Percentiles rank a stretch among this genome's conserved stretches.
phyloP scores from a whole-genome alignment of 2,888 invertebrate genomes.

The Perdita meconis region DNA sequence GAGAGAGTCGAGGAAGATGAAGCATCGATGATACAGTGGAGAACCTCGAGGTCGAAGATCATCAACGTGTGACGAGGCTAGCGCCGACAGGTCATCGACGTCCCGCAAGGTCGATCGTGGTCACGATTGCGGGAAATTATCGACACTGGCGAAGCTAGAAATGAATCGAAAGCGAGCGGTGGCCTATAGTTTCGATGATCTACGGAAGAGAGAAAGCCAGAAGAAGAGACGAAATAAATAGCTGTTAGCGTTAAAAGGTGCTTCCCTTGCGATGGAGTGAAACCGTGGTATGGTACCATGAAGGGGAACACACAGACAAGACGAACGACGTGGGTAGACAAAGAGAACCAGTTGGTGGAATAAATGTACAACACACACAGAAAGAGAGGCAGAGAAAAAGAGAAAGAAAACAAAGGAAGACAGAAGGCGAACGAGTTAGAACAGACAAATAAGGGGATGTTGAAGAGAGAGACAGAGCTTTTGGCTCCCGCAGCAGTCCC shows the following conservation, averaged over 20 bases:
- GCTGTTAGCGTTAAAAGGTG: neutral
- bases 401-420: conserved; percentile 21
- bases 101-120: conserved; percentile 7
- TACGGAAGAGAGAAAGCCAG: neutral
- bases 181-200: conserved; percentile 4
- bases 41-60: neutral
- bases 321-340: conserved; percentile 5
- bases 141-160: neutral
- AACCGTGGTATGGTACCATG: neutral
- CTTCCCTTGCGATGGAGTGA: neutral
- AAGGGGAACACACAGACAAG: neutral
- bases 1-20: conserved; percentile 4
- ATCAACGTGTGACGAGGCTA: neutral
- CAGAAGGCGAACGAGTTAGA: conserved; percentile 26
- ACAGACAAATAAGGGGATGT: conserved; percentile 28
- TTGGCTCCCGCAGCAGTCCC: conserved; percentile 71
- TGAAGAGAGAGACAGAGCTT: conserved; percentile 24
- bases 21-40: conserved; percentile 12
- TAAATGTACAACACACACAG: neutral
- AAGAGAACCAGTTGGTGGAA: neutral
- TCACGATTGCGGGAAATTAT: neutral
- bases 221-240: neutral
- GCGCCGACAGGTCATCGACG: neutral
- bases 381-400: conserved; percentile 8
- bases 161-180: conserved; percentile 9